Evolutionary conservation across 2,888 invertebrate genomes (phyloP).

Genomic region (Pelosia muscerda): DNA sequence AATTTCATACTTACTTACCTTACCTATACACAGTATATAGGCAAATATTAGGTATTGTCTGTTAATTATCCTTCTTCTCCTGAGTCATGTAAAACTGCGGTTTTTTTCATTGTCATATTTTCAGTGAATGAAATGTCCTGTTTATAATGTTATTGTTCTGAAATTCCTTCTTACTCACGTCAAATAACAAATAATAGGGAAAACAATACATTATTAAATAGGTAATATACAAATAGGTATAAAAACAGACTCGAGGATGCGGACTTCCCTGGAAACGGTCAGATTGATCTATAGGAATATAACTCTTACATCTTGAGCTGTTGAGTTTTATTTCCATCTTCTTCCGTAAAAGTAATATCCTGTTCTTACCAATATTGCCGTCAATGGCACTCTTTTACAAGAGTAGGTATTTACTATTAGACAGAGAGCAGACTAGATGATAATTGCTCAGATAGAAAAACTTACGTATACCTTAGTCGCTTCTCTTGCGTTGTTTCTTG

Average conservation of each 20-base stretch:
- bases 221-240: background rate
- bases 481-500: no score
- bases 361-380: background rate
- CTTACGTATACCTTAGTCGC: no score
- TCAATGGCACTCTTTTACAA: no score
- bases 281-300: background rate
- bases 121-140: slow-evolving; percentile 13
- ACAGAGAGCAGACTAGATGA: no score
- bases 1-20: background rate
- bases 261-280: background rate
- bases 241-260: background rate
- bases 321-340: background rate
- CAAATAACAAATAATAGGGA: background rate
- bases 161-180: background rate
- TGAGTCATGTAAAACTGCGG: background rate
- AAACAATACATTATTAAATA: background rate
- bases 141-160: slow-evolving; percentile 7
- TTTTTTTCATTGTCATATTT: background rate
- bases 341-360: background rate
- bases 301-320: background rate
- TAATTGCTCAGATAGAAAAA: no score
- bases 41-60: background rate
- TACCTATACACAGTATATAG: background rate
- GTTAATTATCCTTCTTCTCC: background rate
- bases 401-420: no score